phyloP scores from a whole-genome alignment of 2,888 invertebrate genomes.

The Danaus chrysippus region DNA sequence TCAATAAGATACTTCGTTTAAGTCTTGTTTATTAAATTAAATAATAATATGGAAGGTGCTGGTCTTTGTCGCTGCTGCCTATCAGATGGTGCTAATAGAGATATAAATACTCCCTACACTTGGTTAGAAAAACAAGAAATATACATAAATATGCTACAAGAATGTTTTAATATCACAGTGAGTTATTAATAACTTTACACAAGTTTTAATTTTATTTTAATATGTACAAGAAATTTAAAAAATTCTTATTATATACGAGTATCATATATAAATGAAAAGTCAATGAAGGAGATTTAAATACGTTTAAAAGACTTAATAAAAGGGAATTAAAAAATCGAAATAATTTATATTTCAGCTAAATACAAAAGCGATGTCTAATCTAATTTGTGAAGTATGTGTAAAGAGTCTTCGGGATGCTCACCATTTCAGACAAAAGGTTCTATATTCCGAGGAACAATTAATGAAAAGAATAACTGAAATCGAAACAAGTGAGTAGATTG shows the following conservation, averaged over 20 bases:
- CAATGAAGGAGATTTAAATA: too few relatives aligned
- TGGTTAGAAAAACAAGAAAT: slow-evolving; percentile 51
- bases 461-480: slow-evolving; percentile 34
- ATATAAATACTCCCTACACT: slow-evolving; percentile 44
- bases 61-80: slow-evolving; percentile 48
- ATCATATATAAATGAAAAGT: too few relatives aligned
- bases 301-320: too few relatives aligned
- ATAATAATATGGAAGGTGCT: slow-evolving; percentile 37
- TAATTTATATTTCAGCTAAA: slow-evolving; percentile 41
- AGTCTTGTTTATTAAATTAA: slow-evolving; percentile 5
- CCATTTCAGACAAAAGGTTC: slow-evolving; percentile 53
- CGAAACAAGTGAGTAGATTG: slow-evolving; percentile 13
- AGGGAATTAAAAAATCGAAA: too few relatives aligned
- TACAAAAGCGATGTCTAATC: slow-evolving; percentile 30
- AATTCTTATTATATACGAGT: too few relatives aligned
- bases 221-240: not conserved
- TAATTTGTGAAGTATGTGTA: slow-evolving; percentile 60
- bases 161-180: slow-evolving; percentile 60
- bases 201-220: not conserved
- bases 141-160: slow-evolving; percentile 57
- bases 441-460: slow-evolving; percentile 47
- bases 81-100: slow-evolving; percentile 47
- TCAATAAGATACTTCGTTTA: not conserved
- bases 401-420: slow-evolving; percentile 43
- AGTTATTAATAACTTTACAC: slow-evolving; percentile 33